Evolutionary conservation across 2,113 vertebrate genomes (phyloP), one percentile per base, ranked within the genome.

Genomic region (Elanus axillaris): DNA sequence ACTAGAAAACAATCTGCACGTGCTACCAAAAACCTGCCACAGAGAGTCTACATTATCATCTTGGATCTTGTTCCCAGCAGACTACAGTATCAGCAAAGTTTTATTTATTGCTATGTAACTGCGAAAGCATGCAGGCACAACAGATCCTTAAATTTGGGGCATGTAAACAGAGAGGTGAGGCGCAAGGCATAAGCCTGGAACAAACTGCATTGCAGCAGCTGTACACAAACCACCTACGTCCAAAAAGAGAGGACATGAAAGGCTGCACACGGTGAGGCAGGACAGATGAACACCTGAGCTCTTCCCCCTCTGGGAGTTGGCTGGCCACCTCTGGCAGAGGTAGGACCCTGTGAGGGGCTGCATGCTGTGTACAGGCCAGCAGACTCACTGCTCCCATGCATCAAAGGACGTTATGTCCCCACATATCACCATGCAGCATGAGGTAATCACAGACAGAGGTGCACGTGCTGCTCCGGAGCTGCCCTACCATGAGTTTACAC

Each of bases 331-430:
- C 40, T 6, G 71, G 42, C 18, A 56, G 50, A 21, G 50, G 60
- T 1, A 7, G 48, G 22, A 34, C n/a, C 34, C 42, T 7, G 11
- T 5, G 15, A 58, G 63, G 42, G 47, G 73, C 55, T 52, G 85
- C 26, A 19, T 10, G 25, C 52, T 7, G 16, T 3, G 45, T 34
- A 15, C 47, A 13, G 56, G 47, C 56, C 47, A n/a, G 67, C 38
- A 25, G 47, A 31, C 45, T 42, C 56, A 10, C 38, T 0, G 15
- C 45, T n/a, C 55, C 43, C 3, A 1, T 1, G 3, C 10, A 1
- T 4, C 40, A 2, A 8, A 38, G 27, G 58, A 17, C 27, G 21
- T 6, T 2, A 7, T 6, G 23, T 27, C 25, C 45, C 45, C 29
- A 36, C 36, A 3, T 25, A 3, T 32, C 38, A 18, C 56, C 10